Conservation (phyloP, 1,140 invertebrate genomes). For the Lordiphosa collinella region DNA sequence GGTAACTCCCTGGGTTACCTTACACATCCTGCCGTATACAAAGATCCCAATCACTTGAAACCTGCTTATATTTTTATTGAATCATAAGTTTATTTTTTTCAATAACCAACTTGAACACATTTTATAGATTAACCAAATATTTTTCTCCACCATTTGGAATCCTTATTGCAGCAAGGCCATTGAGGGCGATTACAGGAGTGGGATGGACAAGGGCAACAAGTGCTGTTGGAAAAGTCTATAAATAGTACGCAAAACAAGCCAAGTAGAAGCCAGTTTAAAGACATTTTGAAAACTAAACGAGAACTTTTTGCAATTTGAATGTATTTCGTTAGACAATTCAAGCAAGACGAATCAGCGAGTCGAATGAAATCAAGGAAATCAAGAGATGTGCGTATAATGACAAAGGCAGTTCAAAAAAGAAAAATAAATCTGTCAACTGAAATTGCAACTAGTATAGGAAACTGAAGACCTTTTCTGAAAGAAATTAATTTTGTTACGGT, state of each 20-base stretch:
- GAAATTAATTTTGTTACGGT: too few species aligned
- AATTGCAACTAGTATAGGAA: too few species aligned
- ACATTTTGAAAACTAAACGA: slow-evolving; percentile 2
- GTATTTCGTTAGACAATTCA: not conserved
- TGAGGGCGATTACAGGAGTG: not conserved
- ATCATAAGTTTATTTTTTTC: too few species aligned
- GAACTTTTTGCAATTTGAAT: not conserved
- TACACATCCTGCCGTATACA: too few species aligned
- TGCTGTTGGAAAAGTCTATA: not conserved
- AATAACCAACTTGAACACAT: too few species aligned
- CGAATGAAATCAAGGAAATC: slow-evolving; percentile 2
- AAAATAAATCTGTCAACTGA: slow-evolving; percentile 11
- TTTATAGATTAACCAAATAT: slow-evolving; percentile 8
- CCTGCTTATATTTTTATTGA: too few species aligned
- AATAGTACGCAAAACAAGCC: not conserved
- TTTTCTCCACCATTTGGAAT: slow-evolving; percentile 11
- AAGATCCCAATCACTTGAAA: too few species aligned
- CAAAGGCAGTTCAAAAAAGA: slow-evolving; percentile 24
- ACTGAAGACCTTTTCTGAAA: too few species aligned
- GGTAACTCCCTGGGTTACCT: too few species aligned
- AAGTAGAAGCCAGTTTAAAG: not conserved
- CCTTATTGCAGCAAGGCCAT: slow-evolving; percentile 19
- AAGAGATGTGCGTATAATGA: slow-evolving; percentile 16
- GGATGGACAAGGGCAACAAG: slow-evolving; percentile 19
- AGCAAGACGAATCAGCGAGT: slow-evolving; percentile 24